phyloP scores from a whole-genome alignment of 2,113 vertebrate genomes.

The Tupaia chinensis region DNA sequence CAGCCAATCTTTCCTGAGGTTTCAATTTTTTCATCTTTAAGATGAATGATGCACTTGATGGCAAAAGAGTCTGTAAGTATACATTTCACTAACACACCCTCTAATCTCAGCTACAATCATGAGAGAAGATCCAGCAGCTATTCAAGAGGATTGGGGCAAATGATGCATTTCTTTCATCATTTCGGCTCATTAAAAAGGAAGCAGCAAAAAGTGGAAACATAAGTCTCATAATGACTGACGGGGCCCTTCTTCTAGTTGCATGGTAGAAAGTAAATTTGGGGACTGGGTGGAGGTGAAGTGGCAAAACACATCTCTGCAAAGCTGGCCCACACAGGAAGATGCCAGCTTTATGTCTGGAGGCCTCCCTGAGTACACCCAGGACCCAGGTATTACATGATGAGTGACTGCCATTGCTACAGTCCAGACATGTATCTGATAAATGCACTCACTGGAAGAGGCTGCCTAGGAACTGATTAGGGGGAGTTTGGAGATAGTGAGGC shows the following conservation, averaged over 20 bases:
- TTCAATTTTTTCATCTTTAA: neutral
- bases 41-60: neutral
- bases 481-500: too few species aligned
- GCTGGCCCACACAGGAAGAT: too few species aligned
- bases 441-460: too few species aligned
- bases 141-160: neutral
- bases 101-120: neutral
- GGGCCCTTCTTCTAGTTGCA: neutral
- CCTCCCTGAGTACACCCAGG: too few species aligned
- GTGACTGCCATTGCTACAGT: too few species aligned
- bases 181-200: neutral
- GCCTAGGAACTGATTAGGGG: too few species aligned
- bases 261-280: neutral
- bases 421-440: too few species aligned
- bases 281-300: too few species aligned
- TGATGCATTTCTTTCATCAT: neutral
- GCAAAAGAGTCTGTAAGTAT: neutral
- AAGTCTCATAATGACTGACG: neutral
- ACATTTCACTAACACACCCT: neutral
- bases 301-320: too few species aligned
- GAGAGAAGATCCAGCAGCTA: neutral
- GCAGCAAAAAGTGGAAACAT: neutral
- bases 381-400: too few species aligned
- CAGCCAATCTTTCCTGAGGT: fast-evolving
- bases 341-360: too few species aligned